Evolutionary conservation across 2,888 invertebrate genomes (phyloP).

Genomic region (Drosophila buzzatii): DNA sequence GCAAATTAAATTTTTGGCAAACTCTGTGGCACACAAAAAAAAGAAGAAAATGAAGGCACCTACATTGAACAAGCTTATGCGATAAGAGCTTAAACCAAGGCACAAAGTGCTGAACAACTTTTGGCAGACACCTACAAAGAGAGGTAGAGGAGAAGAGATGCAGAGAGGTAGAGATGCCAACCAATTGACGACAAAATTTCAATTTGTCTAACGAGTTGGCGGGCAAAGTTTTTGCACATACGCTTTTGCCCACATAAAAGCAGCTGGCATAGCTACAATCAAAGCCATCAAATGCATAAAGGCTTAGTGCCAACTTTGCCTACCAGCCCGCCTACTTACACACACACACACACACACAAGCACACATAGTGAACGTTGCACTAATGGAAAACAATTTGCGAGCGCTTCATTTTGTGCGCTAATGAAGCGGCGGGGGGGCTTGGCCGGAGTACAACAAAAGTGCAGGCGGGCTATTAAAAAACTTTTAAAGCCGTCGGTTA

Average conservation of each 20-base stretch:
- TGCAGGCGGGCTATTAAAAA: conserved; percentile 47
- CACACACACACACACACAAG: background rate
- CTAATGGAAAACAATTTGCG: conserved; percentile 73
- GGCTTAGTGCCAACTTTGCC: conserved; percentile 66
- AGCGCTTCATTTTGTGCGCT: conserved; percentile 65
- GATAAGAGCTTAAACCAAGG: conserved; percentile 26
- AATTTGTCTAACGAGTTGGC: conserved; percentile 75
- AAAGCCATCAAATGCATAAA: conserved; percentile 79
- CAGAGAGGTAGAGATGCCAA: background rate
- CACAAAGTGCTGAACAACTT: conserved; percentile 46
- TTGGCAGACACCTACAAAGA: conserved; percentile 15
- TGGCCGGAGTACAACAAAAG: conserved; percentile 17
- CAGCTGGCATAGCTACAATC: conserved; percentile 56
- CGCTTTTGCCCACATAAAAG: conserved; percentile 44
- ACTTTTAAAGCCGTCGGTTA: conserved; percentile 62
- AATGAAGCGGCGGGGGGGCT: conserved; percentile 63
- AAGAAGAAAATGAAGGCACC: conserved; percentile 15
- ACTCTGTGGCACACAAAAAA: conserved; percentile 14
- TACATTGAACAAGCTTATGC: conserved; percentile 8
- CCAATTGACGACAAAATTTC: conserved; percentile 78
- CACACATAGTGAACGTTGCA: conserved; percentile 24
- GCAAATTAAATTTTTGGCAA: conserved; percentile 40
- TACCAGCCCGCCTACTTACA: conserved; percentile 21
- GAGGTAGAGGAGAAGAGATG: background rate
- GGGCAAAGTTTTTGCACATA: conserved; percentile 62